Evolutionary conservation across 2,797 vertebrate genomes (phyloP), one percentile per base, ranked within the genome.

Genomic region (Bryconaethiops microstoma): DNA sequence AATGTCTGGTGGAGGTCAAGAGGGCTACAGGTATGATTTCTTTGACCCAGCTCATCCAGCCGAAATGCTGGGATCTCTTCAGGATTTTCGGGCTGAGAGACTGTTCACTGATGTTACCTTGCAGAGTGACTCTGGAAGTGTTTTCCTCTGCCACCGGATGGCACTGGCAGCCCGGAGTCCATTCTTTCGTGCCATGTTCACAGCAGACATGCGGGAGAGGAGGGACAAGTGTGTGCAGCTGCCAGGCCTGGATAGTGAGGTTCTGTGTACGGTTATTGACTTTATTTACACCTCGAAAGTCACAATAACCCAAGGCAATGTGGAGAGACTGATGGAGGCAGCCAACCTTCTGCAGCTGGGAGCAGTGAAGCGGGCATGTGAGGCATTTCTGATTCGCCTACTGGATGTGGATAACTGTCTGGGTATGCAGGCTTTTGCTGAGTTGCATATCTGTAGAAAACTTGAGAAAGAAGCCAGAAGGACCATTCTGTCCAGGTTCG

Each of bases 171-270:
- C 94, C 63, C 92, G 91, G 83, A 95, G 94, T 88, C 91, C 93
- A 23, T 95, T 95, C 87, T 96, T 96, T 0, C 94, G 95, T 88
- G 95, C 94, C 84, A 95, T 96, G 95, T 96, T 96, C 64, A 95
- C 94, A 82, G 93, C 93, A 0, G 95, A 95, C 25, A 93, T 95
- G 57, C 92, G 91, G 8, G 94, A 96, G 55, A 57, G 9, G 19
- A 57, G 55, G 7, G 55, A 57, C 55, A 21, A 57, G 55, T 57
- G 86, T 95, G 60, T 63, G 23, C 60, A 25, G 12, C 60, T 63
- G 5, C 60, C 10, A 7, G 55, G 55, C 19, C 19, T 57, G 50
- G 94, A 95, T 73, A 90, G 93, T 0, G 93, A 95, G 84, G 92
- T 95, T 83, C 87, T 95, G 85, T 94, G 95, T 82, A 89, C 92